Percentiles rank a stretch among this genome's conserved stretches.
phyloP scores from a whole-genome alignment of 2,113 vertebrate species.

The Phrynocephalus versicolor region DNA sequence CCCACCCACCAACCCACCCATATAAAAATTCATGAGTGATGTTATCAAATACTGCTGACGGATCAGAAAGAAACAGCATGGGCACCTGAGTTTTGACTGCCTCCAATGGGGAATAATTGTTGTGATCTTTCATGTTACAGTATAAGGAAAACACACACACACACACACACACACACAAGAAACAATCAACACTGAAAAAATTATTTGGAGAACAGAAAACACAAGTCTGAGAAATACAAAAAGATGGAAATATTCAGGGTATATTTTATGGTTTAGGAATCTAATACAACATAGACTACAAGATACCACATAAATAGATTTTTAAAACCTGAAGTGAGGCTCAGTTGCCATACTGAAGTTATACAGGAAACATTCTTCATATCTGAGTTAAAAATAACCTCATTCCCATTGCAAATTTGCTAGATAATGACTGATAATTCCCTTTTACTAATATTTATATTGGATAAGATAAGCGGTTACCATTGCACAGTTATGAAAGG shows the following conservation, averaged over 20 bases:
- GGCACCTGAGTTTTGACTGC: conserved; percentile 18
- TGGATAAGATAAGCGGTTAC: not conserved
- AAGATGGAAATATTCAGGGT: conserved; percentile 30
- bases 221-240: conserved; percentile 30
- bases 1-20: conserved; percentile 25
- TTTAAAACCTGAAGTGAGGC: not conserved
- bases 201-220: conserved; percentile 42
- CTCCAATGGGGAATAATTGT: not conserved
- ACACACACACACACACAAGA: too few relatives aligned
- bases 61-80: conserved; percentile 28
- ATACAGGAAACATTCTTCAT: too few relatives aligned
- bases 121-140: conserved; percentile 25
- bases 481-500: not conserved
- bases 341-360: conserved; percentile 1
- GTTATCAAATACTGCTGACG: conserved; percentile 32
- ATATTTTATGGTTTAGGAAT: not conserved
- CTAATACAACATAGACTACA: not conserved
- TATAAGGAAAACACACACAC: not conserved
- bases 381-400: not conserved
- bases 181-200: too few relatives aligned
- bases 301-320: not conserved
- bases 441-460: not conserved
- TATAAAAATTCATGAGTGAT: conserved; percentile 12
- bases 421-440: not conserved
- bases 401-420: not conserved